phyloP scores from a whole-genome alignment of 2,888 invertebrate genomes.

The Allygus modestus region DNA sequence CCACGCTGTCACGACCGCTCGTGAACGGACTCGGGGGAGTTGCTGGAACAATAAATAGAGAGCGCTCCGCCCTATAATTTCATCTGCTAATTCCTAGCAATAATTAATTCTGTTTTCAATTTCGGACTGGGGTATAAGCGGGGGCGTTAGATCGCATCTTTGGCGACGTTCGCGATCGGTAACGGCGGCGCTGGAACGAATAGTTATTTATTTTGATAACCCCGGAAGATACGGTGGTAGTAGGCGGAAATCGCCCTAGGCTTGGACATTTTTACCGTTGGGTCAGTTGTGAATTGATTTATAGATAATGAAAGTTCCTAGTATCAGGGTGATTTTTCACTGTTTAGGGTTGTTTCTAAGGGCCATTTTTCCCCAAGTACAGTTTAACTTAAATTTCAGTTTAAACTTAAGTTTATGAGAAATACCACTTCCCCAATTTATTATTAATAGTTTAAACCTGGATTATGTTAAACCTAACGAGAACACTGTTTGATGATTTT shows the following conservation, averaged over 20 bases:
- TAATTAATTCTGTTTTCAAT: constrained; percentile 53
- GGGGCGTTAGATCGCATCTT: neutral
- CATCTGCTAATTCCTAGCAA: constrained; percentile 36
- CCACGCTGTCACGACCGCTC: constrained; percentile 33
- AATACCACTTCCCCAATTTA: too few species aligned
- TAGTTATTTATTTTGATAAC: neutral
- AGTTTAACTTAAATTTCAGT: too few species aligned
- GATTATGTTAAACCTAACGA: too few species aligned
- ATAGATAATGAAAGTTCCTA: too few species aligned
- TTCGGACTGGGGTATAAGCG: constrained; percentile 30
- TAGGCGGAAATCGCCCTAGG: neutral
- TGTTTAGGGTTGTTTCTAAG: too few species aligned
- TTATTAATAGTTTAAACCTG: too few species aligned
- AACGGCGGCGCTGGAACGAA: too few species aligned
- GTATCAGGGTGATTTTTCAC: too few species aligned
- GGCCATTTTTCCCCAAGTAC: too few species aligned
- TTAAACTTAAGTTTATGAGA: too few species aligned
- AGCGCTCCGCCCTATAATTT: constrained; percentile 43
- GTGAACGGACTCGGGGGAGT: constrained; percentile 4
- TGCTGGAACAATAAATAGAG: constrained; percentile 19
- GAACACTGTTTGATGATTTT: too few species aligned
- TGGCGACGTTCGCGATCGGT: neutral
- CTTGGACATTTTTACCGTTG: neutral
- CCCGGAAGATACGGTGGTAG: neutral
- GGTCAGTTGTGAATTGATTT: neutral